Evolutionary conservation across 2,888 invertebrate species (phyloP).

Genomic region (Pachydiplax longipennis): DNA sequence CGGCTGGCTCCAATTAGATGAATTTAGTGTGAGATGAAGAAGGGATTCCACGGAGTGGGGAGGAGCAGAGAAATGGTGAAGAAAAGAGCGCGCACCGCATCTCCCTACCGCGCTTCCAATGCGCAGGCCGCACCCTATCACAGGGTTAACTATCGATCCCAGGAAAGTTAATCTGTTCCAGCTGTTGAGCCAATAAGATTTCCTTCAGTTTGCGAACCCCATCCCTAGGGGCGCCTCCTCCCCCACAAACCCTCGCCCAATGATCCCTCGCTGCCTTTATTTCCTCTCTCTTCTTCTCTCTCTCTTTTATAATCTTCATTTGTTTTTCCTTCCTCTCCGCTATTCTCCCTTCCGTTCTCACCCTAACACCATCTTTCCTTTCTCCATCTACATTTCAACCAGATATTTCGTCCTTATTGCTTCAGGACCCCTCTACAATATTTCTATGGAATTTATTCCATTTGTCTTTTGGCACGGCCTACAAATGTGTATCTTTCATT

Average conservation of each 20-base stretch:
- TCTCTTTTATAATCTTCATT: neutral
- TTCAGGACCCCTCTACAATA: too few relatives aligned
- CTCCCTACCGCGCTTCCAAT: neutral
- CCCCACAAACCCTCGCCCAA: neutral
- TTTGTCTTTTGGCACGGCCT: too few relatives aligned
- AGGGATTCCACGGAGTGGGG: neutral
- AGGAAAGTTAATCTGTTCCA: slow-evolving; percentile 41
- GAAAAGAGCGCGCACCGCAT: neutral
- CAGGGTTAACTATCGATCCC: slow-evolving; percentile 40
- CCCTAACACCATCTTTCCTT: neutral
- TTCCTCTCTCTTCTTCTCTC: neutral
- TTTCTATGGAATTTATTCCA: too few relatives aligned
- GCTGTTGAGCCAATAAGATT: slow-evolving; percentile 45
- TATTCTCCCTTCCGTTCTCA: neutral
- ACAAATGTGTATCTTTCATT: too few relatives aligned
- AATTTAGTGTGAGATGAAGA: neutral
- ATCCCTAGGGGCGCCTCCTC: neutral
- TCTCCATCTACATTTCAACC: too few relatives aligned
- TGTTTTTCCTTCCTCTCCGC: neutral
- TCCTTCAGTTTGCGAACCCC: neutral
- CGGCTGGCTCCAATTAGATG: neutral
- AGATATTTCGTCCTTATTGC: too few relatives aligned
- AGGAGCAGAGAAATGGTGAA: neutral
- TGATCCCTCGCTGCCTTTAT: neutral
- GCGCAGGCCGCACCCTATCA: slow-evolving; percentile 43